phyloP scores from a whole-genome alignment of 1,140 invertebrate genomes.

The Carcinoscorpius rotundicauda region DNA sequence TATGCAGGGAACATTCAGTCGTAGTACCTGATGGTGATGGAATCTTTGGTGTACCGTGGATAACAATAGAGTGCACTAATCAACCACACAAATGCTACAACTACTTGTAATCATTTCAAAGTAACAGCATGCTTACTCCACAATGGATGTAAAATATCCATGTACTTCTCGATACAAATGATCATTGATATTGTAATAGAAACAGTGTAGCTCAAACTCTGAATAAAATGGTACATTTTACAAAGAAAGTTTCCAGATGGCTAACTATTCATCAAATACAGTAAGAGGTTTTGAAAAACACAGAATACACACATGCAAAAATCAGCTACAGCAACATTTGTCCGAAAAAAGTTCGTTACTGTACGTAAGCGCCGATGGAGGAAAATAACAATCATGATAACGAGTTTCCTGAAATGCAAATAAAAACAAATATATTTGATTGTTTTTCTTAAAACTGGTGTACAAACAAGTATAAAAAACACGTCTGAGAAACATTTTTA shows the following conservation, averaged over 20 bases:
- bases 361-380: slow-evolving; percentile 58
- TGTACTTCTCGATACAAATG: slow-evolving; percentile 63
- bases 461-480: too few species aligned
- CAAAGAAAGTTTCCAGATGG: slow-evolving; percentile 63
- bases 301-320: slow-evolving; percentile 73
- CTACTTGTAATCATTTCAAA: slow-evolving; percentile 40
- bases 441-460: too few species aligned
- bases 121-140: slow-evolving; percentile 37
- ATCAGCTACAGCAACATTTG: slow-evolving; percentile 68
- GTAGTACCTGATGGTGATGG: slow-evolving; percentile 15
- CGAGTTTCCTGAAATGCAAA: slow-evolving; percentile 50
- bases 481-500: too few species aligned
- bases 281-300: slow-evolving; percentile 66
- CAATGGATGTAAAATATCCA: slow-evolving; percentile 68
- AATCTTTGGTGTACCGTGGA: slow-evolving; percentile 33
- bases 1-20: slow-evolving; percentile 53
- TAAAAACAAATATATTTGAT: too few species aligned
- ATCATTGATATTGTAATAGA: slow-evolving; percentile 67
- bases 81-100: slow-evolving; percentile 59
- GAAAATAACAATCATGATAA: slow-evolving; percentile 67
- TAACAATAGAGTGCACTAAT: slow-evolving; percentile 57
- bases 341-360: slow-evolving; percentile 72
- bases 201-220: slow-evolving; percentile 63
- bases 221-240: slow-evolving; percentile 70
- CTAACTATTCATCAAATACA: slow-evolving; percentile 61